Evolutionary conservation across 2,888 invertebrate species (phyloP).

Genomic region (Vesta saturnalis): DNA sequence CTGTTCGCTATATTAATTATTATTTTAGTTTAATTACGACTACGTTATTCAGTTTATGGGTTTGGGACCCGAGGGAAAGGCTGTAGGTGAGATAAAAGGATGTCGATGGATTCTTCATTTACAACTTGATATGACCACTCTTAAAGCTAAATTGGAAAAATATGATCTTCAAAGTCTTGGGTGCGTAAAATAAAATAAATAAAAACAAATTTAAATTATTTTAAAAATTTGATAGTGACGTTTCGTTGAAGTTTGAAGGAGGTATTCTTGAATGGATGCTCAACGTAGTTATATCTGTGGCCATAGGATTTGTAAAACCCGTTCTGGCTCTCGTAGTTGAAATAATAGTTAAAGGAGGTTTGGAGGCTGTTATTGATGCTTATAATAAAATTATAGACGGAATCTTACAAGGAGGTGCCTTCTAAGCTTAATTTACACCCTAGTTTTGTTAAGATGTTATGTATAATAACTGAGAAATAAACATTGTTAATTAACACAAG

Average conservation of each 20-base stretch:
- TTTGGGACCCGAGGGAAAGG: neutral
- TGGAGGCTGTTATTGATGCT: neutral
- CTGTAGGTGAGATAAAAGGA: neutral
- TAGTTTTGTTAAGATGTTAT: too few relatives aligned
- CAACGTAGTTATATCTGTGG: neutral
- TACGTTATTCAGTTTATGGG: constrained; percentile 2
- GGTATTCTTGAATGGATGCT: constrained; percentile 9
- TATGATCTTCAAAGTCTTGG: constrained; percentile 10
- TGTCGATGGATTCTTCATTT: neutral
- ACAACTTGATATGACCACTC: constrained; percentile 4
- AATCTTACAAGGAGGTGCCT: too few relatives aligned
- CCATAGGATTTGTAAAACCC: neutral
- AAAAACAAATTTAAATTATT: neutral
- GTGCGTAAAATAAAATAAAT: neutral
- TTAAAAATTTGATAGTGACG: neutral
- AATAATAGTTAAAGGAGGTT: neutral
- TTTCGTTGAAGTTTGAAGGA: constrained; percentile 11
- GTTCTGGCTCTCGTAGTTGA: neutral
- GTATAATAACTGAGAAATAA: too few relatives aligned
- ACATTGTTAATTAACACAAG: too few relatives aligned
- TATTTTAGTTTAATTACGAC: constrained; percentile 9
- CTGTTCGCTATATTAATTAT: too few relatives aligned
- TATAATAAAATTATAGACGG: too few relatives aligned
- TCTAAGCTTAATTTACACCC: too few relatives aligned
- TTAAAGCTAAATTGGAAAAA: neutral